Evolutionary conservation across 2,888 invertebrate genomes (phyloP), one percentile per base, ranked within the genome.

Genomic region (Ochropleura leucogaster): DNA sequence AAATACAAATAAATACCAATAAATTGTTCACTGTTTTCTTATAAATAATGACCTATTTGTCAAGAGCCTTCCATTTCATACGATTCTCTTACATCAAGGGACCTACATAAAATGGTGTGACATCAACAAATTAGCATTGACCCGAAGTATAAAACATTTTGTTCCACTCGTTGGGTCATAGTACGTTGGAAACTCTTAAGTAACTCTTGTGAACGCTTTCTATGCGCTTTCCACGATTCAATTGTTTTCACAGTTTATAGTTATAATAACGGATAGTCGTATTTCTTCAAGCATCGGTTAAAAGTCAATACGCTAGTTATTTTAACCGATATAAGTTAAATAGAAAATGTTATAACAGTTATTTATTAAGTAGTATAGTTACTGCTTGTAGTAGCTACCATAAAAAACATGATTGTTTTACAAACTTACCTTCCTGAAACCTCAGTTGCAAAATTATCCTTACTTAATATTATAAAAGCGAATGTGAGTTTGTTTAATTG

Each of bases 221-320:
- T 94, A 94, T 89, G 83, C 92, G 90, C 95, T 95, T 95, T 95
- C 95, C 94, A 95, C 84, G 90, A 93, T 93, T 95, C 95, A 95
- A 95, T 95, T 95, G 95, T 96, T 92, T 92, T 87, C 89, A 88
- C 89, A 84, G 85, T 85, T 84, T 78, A 30, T 30, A 80, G 82
- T 81, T 80, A 83, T 83, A 85, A 72, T 85, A 85, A 85, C 74
- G 60, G 59, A 74, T 77, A 79, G 72, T 60, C 64, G 53, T 74
- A 49, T 68, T 79, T 59, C 57, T 62, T 70, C 57, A 60, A 65
- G 57, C 72, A 67, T 60, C 20, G 47, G 72, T 80, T 80, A 65
- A 72, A 64, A 65, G 49, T 47, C 30, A 82, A 71, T 68, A 51
- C 46, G n/a, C 16, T 70, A 30, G 66, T 66, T 42, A 49, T n/a